Conservation (phyloP, 1,140 invertebrate species). For the Ceratitis capitata region DNA sequence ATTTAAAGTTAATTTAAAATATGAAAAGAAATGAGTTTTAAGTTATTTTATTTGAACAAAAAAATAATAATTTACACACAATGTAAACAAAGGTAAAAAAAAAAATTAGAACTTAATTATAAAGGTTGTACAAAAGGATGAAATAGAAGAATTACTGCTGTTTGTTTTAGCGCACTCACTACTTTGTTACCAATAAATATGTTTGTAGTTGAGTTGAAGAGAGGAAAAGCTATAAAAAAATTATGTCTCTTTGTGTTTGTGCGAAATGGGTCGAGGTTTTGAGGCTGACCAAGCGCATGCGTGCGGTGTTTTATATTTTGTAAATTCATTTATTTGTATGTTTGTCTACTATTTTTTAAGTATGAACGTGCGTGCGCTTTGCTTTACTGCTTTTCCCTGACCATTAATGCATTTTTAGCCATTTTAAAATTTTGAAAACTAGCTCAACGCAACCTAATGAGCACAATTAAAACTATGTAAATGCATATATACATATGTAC, state of each 20-base stretch:
- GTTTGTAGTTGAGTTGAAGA: not conserved
- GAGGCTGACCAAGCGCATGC: not conserved
- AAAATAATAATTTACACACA: too few species aligned
- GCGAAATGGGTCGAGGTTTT: constrained; percentile 21
- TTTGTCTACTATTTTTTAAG: too few species aligned
- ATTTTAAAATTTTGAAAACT: not conserved
- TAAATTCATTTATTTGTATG: not conserved
- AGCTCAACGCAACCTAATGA: constrained; percentile 24
- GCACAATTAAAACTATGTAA: not conserved
- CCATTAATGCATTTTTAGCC: constrained; percentile 5
- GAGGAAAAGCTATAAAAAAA: not conserved
- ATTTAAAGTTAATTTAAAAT: too few species aligned
- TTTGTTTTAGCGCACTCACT: too few species aligned
- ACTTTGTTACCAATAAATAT: not conserved
- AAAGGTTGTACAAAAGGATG: too few species aligned
- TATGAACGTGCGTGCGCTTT: constrained; percentile 10
- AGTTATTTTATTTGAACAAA: too few species aligned
- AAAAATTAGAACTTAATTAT: too few species aligned
- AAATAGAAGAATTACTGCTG: too few species aligned
- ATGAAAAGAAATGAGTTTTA: too few species aligned
- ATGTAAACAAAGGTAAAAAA: too few species aligned
- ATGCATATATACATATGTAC: not conserved
- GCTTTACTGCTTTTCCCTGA: constrained; percentile 14
- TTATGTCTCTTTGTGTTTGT: not conserved
- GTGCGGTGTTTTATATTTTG: not conserved